Conservation (phyloP, 1,140 invertebrate species). For the Zaprionus gabonicus region DNA sequence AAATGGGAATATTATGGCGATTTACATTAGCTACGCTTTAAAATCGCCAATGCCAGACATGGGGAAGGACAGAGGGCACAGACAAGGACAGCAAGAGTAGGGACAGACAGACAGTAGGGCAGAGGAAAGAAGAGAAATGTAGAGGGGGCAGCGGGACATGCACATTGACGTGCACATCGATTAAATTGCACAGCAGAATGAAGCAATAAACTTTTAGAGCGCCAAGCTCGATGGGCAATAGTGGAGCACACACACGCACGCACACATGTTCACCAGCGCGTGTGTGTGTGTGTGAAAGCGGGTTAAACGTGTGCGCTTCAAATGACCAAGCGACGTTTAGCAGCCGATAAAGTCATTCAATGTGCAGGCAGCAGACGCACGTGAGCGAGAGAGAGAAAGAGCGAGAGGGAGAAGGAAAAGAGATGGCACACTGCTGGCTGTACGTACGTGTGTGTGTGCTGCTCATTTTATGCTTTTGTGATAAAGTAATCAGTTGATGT, state of each 20-base stretch:
- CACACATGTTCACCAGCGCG: slow-evolving; percentile 13
- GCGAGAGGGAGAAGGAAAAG: slow-evolving; percentile 33
- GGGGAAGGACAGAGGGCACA: neutral
- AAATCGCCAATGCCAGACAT: slow-evolving; percentile 51
- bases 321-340: slow-evolving; percentile 81
- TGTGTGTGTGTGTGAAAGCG: slow-evolving; percentile 71
- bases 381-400: slow-evolving; percentile 47
- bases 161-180: slow-evolving; percentile 68
- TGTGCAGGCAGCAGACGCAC: slow-evolving; percentile 56
- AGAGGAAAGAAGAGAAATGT: neutral
- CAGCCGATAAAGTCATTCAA: slow-evolving; percentile 82
- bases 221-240: slow-evolving; percentile 52
- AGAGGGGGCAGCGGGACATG: slow-evolving; percentile 5
- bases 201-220: slow-evolving; percentile 82
- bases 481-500: slow-evolving; percentile 83
- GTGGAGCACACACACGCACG: slow-evolving; percentile 32
- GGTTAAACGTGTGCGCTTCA: slow-evolving; percentile 81
- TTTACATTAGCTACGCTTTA: slow-evolving; percentile 80
- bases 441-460: slow-evolving; percentile 29
- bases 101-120: neutral
- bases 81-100: neutral
- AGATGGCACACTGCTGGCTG: neutral
- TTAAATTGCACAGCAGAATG: slow-evolving; percentile 82
- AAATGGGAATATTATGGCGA: slow-evolving; percentile 77
- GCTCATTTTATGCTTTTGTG: slow-evolving; percentile 79